A percentile compares a stretch with the other conserved stretches of the same genome.
Conservation (phyloP, 2,888 invertebrate species). For the Lepetodrilus schrolli region DNA sequence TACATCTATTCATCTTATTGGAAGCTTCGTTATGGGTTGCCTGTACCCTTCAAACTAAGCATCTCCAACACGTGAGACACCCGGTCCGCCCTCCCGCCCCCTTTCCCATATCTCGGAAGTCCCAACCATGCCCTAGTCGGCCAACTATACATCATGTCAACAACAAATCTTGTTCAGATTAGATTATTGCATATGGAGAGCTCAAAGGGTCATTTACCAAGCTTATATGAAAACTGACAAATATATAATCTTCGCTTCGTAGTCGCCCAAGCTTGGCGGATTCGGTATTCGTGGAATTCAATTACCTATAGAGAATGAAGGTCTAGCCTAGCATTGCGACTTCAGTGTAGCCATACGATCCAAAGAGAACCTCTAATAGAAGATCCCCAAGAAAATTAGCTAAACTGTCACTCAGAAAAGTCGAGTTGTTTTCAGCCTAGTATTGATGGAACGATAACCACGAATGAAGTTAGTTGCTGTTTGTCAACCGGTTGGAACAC, state of each 20-base stretch:
- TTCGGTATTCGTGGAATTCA: constrained; percentile 27
- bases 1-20: no score
- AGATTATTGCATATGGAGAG: background rate
- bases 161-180: constrained; percentile 11
- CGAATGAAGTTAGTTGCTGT: no score
- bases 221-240: constrained; percentile 32
- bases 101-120: background rate
- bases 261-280: constrained; percentile 3
- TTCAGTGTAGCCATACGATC: background rate
- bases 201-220: constrained; percentile 30
- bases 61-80: no score
- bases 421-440: no score
- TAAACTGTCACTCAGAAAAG: background rate
- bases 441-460: no score
- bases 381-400: background rate
- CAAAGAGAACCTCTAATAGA: background rate
- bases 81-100: no score
- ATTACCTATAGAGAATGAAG: background rate
- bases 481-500: no score
- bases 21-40: no score
- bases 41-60: no score
- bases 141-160: background rate
- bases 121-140: no score
- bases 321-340: background rate
- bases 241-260: constrained; percentile 29